Evolutionary conservation across 2,888 invertebrate species (phyloP).

Genomic region (Sycophila texana): DNA sequence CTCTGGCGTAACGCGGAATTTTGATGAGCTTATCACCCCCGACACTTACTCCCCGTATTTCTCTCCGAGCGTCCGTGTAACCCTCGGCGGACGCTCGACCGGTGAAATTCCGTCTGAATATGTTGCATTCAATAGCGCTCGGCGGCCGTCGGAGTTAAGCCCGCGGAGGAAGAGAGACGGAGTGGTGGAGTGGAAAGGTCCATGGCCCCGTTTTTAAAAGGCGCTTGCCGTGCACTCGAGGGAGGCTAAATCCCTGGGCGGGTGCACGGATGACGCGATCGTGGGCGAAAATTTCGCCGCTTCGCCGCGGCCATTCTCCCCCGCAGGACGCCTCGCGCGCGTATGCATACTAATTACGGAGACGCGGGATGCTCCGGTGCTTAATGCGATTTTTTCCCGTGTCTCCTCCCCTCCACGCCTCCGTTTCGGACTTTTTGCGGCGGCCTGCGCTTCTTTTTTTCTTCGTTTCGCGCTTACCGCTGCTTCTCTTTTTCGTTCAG

Average conservation of each 20-base stretch:
- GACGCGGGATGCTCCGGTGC: constrained; percentile 22
- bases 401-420: constrained; percentile 15
- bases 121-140: constrained; percentile 9
- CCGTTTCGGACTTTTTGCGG: constrained; percentile 13
- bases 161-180: background rate
- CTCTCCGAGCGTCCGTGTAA: constrained; percentile 1
- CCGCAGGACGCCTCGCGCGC: background rate
- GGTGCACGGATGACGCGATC: background rate
- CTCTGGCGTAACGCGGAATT: constrained; percentile 49
- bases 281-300: constrained; percentile 34
- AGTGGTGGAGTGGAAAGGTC: background rate
- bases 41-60: background rate
- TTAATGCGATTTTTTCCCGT: constrained; percentile 43
- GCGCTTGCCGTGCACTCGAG: background rate
- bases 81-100: background rate
- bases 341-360: constrained; percentile 52
- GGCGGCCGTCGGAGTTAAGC: background rate
- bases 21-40: constrained; percentile 51
- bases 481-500: background rate
- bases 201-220: constrained; percentile 1
- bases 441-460: background rate
- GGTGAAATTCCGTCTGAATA: constrained; percentile 35
- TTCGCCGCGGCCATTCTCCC: constrained; percentile 9
- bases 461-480: background rate
- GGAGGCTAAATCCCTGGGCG: background rate